Percentiles rank a stretch among this genome's conserved stretches.
Conservation (phyloP, 1,140 invertebrate species). For the Pogonus chalceus region DNA sequence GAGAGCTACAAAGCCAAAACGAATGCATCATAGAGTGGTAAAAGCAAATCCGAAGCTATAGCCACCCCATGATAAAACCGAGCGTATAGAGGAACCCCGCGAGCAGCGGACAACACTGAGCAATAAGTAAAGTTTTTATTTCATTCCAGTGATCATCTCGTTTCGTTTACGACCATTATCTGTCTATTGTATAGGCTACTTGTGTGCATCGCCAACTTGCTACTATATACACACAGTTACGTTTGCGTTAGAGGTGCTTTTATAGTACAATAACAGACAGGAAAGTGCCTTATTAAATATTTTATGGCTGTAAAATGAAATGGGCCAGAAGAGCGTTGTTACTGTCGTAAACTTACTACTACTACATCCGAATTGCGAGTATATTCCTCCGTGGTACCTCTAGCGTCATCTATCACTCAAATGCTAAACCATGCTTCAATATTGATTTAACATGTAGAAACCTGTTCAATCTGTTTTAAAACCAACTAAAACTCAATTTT, state of each 20-base stretch:
- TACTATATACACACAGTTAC: not conserved
- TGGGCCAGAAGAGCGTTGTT: not conserved
- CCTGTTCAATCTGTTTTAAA: no score
- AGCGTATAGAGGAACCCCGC: not conserved
- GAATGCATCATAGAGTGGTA: no score
- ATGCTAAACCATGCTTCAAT: no score
- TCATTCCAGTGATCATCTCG: constrained; percentile 6
- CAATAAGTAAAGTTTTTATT: constrained; percentile 5
- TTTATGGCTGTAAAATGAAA: constrained; percentile 7
- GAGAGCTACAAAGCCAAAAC: not conserved
- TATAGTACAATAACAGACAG: constrained; percentile 3
- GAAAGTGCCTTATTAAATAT: constrained; percentile 6
- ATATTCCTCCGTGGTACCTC: no score
- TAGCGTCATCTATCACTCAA: no score
- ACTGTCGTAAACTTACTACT: no score
- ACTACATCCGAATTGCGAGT: no score
- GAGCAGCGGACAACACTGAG: no score
- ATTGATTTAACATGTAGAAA: no score
- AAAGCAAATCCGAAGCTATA: not conserved
- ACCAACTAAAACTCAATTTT: no score
- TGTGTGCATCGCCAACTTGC: not conserved
- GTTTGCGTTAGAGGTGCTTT: not conserved
- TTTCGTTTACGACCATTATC: constrained; percentile 5
- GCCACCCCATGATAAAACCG: not conserved
- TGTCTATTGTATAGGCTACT: constrained; percentile 6